Percentiles rank a stretch among this genome's conserved stretches.
These are phyloP conservation scores for Chymomyza amoena DNA, from an alignment of 2,888 invertebrate species.

Conservation along the genomic window DNA sequence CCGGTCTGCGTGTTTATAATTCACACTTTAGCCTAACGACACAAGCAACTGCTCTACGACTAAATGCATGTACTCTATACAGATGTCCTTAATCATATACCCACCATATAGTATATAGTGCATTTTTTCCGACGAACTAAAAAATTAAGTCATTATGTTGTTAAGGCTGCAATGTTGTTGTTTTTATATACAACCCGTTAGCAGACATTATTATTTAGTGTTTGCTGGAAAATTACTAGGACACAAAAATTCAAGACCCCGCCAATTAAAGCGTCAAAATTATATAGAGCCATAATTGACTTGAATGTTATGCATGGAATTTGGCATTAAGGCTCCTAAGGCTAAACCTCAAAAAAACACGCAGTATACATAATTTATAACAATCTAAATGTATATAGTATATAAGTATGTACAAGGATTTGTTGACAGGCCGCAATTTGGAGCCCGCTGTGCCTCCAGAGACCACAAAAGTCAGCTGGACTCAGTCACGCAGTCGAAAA, in stretches of 20 bases:
- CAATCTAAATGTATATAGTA: slow-evolving; percentile 25
- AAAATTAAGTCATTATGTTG: not conserved
- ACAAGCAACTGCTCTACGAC: not conserved
- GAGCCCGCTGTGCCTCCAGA: slow-evolving; percentile 45
- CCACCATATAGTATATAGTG: not conserved
- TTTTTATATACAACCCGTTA: not conserved
- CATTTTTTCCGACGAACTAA: not conserved
- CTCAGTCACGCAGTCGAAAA: slow-evolving; percentile 35
- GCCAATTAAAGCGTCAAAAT: not conserved
- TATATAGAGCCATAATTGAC: slow-evolving; percentile 4
- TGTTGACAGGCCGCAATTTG: slow-evolving; percentile 64
- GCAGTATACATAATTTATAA: not conserved
- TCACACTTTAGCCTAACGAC: slow-evolving; percentile 48
- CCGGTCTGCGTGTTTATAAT: slow-evolving; percentile 64
- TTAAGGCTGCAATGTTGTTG: not conserved
- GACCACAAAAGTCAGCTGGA: not conserved
- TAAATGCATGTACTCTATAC: not conserved
- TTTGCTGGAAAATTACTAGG: not conserved
- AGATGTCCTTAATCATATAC: not conserved
- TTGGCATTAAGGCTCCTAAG: not conserved
- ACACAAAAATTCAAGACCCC: slow-evolving; percentile 2
- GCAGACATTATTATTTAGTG: not conserved
- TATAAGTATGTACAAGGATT: slow-evolving; percentile 52
- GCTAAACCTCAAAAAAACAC: not conserved
- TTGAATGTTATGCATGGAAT: not conserved